Evolutionary conservation across 2,797 vertebrate species (phyloP).

Genomic region (Myiothlypis chrysogaster): DNA sequence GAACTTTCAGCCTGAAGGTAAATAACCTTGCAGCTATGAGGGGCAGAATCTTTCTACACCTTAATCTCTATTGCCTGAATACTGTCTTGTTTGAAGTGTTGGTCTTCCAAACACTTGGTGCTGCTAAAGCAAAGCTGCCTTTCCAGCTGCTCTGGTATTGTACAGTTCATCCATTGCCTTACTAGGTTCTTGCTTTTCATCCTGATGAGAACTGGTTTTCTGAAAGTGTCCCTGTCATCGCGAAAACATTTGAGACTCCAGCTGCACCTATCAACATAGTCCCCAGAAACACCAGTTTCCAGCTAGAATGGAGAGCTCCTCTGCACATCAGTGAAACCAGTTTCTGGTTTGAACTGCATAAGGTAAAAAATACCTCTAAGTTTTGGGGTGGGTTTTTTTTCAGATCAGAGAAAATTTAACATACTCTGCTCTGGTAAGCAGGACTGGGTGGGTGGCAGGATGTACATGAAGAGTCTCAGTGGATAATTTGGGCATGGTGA

Average conservation of each 20-base stretch:
- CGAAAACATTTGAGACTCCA: conserved; percentile 67
- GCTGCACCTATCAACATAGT: conserved; percentile 52
- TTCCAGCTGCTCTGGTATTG: background rate
- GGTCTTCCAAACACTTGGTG: background rate
- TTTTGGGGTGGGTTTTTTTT: background rate
- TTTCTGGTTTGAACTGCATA: conserved; percentile 72
- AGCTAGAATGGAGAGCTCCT: conserved; percentile 68
- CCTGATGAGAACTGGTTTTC: conserved; percentile 71
- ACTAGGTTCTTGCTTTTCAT: conserved; percentile 76
- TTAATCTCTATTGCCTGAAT: background rate
- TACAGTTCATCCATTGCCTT: background rate
- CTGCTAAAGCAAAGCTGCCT: background rate
- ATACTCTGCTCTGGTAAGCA: background rate
- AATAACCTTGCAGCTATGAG: background rate
- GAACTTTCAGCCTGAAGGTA: background rate
- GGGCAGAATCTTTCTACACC: background rate
- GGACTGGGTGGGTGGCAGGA: background rate
- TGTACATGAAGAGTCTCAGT: background rate
- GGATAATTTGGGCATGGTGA: conserved; percentile 28
- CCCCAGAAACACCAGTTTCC: conserved; percentile 68
- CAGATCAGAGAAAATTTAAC: background rate
- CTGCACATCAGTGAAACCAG: conserved; percentile 30
- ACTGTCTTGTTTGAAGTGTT: background rate
- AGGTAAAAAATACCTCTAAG: conserved; percentile 53
- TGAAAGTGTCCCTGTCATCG: conserved; percentile 49